Percentiles rank a stretch among this genome's conserved stretches.
These are phyloP conservation scores for Rhea americana DNA, from an alignment of 2,113 vertebrate species.

Conservation along the genomic window DNA sequence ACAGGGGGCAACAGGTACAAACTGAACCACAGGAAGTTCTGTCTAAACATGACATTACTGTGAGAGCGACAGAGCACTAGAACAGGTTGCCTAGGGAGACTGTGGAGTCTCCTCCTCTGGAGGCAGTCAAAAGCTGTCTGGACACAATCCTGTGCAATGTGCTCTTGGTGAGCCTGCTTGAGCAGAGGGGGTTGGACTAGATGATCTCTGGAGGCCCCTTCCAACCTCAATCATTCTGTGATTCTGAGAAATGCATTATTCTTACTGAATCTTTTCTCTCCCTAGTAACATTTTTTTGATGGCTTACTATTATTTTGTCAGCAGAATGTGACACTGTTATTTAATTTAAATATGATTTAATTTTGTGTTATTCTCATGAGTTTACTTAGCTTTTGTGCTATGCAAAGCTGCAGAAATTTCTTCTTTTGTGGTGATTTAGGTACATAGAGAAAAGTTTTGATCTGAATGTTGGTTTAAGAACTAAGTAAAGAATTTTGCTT, in stretches of 20 bases:
- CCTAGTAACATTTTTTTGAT: neutral
- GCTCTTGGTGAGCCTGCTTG: too few relatives aligned
- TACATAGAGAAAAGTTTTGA: neutral
- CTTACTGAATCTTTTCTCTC: neutral
- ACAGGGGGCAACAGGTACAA: too few relatives aligned
- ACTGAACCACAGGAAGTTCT: too few relatives aligned
- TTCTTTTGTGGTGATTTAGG: neutral
- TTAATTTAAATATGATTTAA: neutral
- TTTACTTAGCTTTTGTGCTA: neutral
- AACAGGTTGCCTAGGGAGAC: too few relatives aligned
- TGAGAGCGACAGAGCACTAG: too few relatives aligned
- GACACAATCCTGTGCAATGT: too few relatives aligned
- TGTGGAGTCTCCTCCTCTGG: too few relatives aligned
- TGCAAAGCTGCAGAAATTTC: neutral
- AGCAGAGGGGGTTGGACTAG: too few relatives aligned
- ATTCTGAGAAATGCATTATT: neutral
- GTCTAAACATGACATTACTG: too few relatives aligned
- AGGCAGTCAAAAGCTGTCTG: too few relatives aligned
- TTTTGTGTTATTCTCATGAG: neutral
- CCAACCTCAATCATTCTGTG: too few relatives aligned
- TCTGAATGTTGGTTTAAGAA: neutral
- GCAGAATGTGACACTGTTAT: neutral
- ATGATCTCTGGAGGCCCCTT: too few relatives aligned
- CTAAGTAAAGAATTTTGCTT: neutral
- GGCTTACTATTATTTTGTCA: neutral